phyloP scores from a whole-genome alignment of 2,888 invertebrate genomes.

The Callinectes sapidus region DNA sequence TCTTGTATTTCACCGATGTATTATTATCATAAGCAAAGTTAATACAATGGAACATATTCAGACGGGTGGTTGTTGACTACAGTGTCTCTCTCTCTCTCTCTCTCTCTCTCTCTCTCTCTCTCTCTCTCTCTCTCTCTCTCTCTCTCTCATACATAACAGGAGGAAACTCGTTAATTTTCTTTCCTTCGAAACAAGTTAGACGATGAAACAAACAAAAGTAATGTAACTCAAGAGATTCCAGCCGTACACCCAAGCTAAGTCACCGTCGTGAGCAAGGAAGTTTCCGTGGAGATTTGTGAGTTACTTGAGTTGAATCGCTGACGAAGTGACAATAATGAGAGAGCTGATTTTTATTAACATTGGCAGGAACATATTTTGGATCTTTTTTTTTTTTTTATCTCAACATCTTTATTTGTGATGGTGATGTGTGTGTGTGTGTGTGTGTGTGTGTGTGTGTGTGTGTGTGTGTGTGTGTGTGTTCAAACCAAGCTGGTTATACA shows the following conservation, averaged over 20 bases:
- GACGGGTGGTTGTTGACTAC: background rate
- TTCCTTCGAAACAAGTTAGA: background rate
- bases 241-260: background rate
- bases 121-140: too few relatives aligned
- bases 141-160: too few relatives aligned
- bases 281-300: background rate
- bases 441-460: slow-evolving; percentile 18
- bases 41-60: background rate
- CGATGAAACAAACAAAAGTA: background rate
- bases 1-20: background rate
- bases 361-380: background rate
- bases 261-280: background rate
- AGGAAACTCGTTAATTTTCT: background rate
- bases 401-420: background rate
- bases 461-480: slow-evolving; percentile 11
- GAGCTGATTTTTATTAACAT: background rate
- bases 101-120: too few relatives aligned
- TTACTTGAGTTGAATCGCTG: background rate
- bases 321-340: background rate
- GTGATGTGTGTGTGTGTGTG: slow-evolving; percentile 9
- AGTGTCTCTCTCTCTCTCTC: too few relatives aligned
- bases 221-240: background rate
- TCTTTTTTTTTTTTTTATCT: background rate
- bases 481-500: background rate
- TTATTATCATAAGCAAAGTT: background rate